Evolutionary conservation across 2,888 invertebrate species (phyloP), one percentile per base, ranked within the genome.

Genomic region (Synergus gifuensis): DNA sequence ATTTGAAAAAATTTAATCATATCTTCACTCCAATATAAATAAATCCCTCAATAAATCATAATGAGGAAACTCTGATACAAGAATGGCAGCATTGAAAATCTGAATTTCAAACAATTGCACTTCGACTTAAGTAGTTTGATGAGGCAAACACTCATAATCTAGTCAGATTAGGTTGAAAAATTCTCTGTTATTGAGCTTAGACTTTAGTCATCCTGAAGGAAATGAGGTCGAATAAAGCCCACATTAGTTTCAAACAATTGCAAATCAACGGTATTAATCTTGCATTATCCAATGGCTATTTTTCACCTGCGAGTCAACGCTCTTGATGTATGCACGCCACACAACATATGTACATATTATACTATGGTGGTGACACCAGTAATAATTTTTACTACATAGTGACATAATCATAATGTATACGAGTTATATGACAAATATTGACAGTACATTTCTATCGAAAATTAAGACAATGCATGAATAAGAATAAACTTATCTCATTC

Each of bases 201-300:
- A 60, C 22, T 60, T 22, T 60, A 60, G 60, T 60, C 60, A 60
- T 67, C 67, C 11, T 67, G 67, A 67, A n/a, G 42, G n/a, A 67
- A 42, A 67, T 67, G 44, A 67, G 42, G 42, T 67, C 22, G 42
- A 67, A 67, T 22, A 42, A 67, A 67, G 22, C 67, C 44, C 42
- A 67, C 67, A 67, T 67, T 22, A 3, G 44, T 22, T 67, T 67
- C 2, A 44, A 67, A 42, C 18, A 67, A 42, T 18, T 67, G 18
- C 40, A n/a, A 67, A 1, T 44, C 67, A 12, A 42, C 44, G n/a
- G 16, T 67, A 12, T 67, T 18, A 42, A 67, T 67, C 60, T 60
- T 12, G 1, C 22, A 60, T 60, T 60, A 60, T 60, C 12, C 60
- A 22, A 60, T 60, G 14, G 22, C 12, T 22, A 60, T 60, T 60